Conservation (phyloP, 2,113 vertebrate species). For the Xenopus tropicalis region UCB_Xtro_10.0 CM004446.2:52519501-52520000, state of each 20-base stretch:
- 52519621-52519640: too few relatives aligned
- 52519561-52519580: too few relatives aligned
- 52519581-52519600: too few relatives aligned
- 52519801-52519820: not conserved
- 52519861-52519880: conserved; percentile 16
- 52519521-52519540: too few relatives aligned
- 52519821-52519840: conserved; percentile 19
- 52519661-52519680: too few relatives aligned
- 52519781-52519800: conserved; percentile 21
- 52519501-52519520: too few relatives aligned
- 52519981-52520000: too few relatives aligned
- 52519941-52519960: not conserved
- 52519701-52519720: not conserved
- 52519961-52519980: not conserved
- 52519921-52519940: conserved; percentile 6
- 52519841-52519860: not conserved
- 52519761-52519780: conserved; percentile 16
- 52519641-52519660: too few relatives aligned
- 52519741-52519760: not conserved
- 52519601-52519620: too few relatives aligned
- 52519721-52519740: not conserved
- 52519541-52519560: too few relatives aligned
- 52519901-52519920: not conserved
- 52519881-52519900: not conserved
- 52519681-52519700: too few relatives aligned